Evolutionary conservation across 2,888 invertebrate genomes (phyloP).

Genomic region (Hypsopygia costalis): DNA sequence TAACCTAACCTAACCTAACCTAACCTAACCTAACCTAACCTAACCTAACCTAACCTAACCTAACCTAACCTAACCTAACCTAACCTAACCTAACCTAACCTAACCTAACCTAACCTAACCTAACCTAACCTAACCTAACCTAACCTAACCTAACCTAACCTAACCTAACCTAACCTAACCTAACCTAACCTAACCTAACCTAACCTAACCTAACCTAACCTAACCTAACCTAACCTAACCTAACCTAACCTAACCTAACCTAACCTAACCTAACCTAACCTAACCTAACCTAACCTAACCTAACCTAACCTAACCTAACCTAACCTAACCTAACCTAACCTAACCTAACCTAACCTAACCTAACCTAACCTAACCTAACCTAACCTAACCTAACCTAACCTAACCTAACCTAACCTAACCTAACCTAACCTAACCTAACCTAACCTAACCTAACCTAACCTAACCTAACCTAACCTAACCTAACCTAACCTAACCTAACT

Average conservation of each 20-base stretch:
- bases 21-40: conserved; percentile 17
- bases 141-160: conserved; percentile 16
- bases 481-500: conserved; percentile 18
- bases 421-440: conserved; percentile 14
- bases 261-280: conserved; percentile 20
- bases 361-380: conserved; percentile 21
- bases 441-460: conserved; percentile 15
- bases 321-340: conserved; percentile 24
- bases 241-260: conserved; percentile 18
- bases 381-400: conserved; percentile 17
- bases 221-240: conserved; percentile 12
- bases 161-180: conserved; percentile 14
- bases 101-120: conserved; percentile 21
- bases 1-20: conserved; percentile 18
- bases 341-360: conserved; percentile 22
- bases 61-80: conserved; percentile 18
- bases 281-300: conserved; percentile 21
- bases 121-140: conserved; percentile 10
- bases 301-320: conserved; percentile 24
- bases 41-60: conserved; percentile 17
- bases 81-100: conserved; percentile 18
- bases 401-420: conserved; percentile 6
- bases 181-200: conserved; percentile 16
- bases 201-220: conserved; percentile 16
- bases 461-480: conserved; percentile 17